Percentiles rank a stretch among this genome's conserved stretches.
Conservation (phyloP, 2,797 vertebrate genomes). For the Tinamus major region DNA sequence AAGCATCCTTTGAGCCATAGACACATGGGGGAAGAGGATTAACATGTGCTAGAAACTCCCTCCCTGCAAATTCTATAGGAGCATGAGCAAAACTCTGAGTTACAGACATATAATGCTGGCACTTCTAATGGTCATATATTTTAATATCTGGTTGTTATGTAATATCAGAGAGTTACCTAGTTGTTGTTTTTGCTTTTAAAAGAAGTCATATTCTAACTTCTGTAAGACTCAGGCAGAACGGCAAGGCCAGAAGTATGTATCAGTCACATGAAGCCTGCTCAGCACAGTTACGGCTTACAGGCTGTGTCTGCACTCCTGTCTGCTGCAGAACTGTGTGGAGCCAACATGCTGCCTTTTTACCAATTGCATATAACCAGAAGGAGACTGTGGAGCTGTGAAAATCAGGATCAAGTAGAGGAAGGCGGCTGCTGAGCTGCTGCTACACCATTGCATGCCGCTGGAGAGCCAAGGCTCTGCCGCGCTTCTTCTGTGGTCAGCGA, state of each 20-base stretch:
- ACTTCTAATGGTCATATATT: background rate
- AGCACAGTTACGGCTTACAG: background rate
- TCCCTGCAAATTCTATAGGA: background rate
- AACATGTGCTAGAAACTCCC: background rate
- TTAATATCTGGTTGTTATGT: background rate
- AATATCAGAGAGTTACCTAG: background rate
- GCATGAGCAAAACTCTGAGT: background rate
- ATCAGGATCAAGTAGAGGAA: background rate
- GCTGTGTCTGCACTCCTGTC: background rate
- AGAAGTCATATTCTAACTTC: background rate
- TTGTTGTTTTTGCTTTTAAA: background rate
- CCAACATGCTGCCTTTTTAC: background rate
- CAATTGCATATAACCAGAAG: fast-evolving
- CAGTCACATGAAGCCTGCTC: background rate
- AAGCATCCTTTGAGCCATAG: background rate
- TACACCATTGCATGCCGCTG: fast-evolving
- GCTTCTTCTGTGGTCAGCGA: background rate
- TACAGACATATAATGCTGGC: fast-evolving
- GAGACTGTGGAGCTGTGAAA: background rate
- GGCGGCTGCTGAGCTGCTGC: background rate
- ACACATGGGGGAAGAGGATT: fast-evolving
- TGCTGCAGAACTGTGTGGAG: background rate
- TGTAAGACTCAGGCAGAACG: background rate
- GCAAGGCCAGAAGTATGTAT: background rate
- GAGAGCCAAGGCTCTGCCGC: background rate